phyloP scores from a whole-genome alignment of 1,140 invertebrate genomes.

The Eurosta solidaginis region DNA sequence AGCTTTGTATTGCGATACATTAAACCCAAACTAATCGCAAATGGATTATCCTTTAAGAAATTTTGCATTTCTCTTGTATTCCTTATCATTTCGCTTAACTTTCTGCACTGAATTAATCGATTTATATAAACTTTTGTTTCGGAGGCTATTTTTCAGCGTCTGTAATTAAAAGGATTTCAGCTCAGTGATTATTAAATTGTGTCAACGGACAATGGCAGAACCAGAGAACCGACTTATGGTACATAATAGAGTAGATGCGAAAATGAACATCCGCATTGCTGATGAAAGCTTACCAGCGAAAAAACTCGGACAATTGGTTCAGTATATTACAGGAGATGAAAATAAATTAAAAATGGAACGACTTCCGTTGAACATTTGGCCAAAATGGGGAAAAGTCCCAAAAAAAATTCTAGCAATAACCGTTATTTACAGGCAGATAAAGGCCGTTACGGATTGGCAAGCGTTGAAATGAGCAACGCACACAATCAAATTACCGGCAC shows the following conservation, averaged over 20 bases:
- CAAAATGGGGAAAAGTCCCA: not conserved
- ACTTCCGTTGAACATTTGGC: slow-evolving; percentile 1
- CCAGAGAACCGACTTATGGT: too few species aligned
- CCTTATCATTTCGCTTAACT: not conserved
- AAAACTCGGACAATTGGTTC: not conserved
- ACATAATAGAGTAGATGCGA: not conserved
- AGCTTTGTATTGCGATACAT: too few species aligned
- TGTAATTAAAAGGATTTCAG: slow-evolving; percentile 9
- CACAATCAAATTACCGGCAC: slow-evolving; percentile 19
- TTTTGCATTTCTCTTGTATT: not conserved
- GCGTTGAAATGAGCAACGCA: not conserved
- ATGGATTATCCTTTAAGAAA: not conserved
- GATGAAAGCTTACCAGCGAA: not conserved
- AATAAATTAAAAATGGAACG: not conserved
- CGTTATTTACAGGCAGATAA: slow-evolving; percentile 18
- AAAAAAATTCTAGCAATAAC: slow-evolving; percentile 1
- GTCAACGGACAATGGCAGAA: not conserved
- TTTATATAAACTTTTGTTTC: not conserved
- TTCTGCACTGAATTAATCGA: not conserved
- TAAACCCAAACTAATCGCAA: not conserved
- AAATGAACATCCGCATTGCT: slow-evolving; percentile 3
- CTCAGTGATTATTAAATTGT: slow-evolving; percentile 17
- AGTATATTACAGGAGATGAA: not conserved
- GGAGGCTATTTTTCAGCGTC: not conserved
- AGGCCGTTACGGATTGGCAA: slow-evolving; percentile 2